These are phyloP conservation scores for Callorhinus ursinus DNA, from an alignment of 2,113 vertebrate species.

Conservation along the genomic window DNA sequence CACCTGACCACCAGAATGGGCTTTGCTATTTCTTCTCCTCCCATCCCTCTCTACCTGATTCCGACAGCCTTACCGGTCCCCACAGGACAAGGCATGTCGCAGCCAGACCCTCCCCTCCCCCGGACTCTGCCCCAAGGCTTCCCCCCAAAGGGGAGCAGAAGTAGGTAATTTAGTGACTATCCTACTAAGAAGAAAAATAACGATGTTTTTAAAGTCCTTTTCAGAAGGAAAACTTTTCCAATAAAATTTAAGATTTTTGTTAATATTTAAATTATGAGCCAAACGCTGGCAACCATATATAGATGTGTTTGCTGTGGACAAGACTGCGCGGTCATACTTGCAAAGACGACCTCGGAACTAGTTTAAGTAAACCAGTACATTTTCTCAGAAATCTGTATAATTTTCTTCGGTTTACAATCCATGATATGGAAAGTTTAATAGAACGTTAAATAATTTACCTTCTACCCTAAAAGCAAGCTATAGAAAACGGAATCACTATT, in stretches of 20 bases:
- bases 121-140: neutral
- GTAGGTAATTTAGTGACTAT: slow-evolving; percentile 49
- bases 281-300: neutral
- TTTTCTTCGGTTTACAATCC: slow-evolving; percentile 34
- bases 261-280: slow-evolving; percentile 42
- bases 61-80: neutral
- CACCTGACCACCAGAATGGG: neutral
- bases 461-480: slow-evolving; percentile 17
- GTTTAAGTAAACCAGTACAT: slow-evolving; percentile 15
- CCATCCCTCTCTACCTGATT: rapidly evolving
- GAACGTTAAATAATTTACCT: neutral
- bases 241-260: slow-evolving; percentile 35
- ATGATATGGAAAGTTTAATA: neutral
- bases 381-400: slow-evolving; percentile 8
- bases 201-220: neutral
- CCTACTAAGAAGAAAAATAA: slow-evolving; percentile 72
- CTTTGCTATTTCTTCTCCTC: neutral
- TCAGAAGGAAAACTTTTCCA: slow-evolving; percentile 7
- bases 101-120: neutral
- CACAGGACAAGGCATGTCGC: neutral
- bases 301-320: neutral
- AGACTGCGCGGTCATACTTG: neutral
- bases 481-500: slow-evolving; percentile 32
- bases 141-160: neutral
- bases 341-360: slow-evolving; percentile 26